Percentiles rank a stretch among this genome's conserved stretches.
These are phyloP conservation scores for Lepus oiostolus DNA, from an alignment of 2,797 vertebrate species.

Conservation along the genomic window DNA sequence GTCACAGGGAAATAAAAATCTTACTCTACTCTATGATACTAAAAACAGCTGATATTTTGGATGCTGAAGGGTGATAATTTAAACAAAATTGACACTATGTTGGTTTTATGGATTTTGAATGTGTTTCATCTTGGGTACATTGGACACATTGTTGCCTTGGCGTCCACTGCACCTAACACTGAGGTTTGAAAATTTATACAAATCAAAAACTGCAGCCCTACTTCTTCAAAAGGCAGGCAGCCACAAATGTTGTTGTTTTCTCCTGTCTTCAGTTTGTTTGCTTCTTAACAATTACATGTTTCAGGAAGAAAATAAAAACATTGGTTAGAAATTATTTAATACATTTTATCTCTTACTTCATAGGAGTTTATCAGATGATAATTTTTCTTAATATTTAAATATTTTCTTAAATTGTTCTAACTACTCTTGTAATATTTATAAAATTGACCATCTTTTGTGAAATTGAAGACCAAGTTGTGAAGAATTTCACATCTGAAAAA, in stretches of 20 bases:
- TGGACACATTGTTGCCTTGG: conserved; percentile 74
- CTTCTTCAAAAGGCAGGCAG: not conserved
- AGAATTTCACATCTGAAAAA: not conserved
- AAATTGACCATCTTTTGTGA: not conserved
- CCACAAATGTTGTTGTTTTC: not conserved
- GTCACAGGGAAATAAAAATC: conserved; percentile 82
- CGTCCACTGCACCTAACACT: conserved; percentile 78
- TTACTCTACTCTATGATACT: conserved; percentile 79
- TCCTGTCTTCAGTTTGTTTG: not conserved
- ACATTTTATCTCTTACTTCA: not conserved
- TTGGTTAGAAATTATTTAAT: not conserved
- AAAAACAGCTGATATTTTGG: conserved; percentile 82
- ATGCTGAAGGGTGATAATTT: conserved; percentile 82
- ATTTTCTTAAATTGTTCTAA: conserved; percentile 51
- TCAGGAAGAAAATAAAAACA: not conserved
- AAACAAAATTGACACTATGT: conserved; percentile 83
- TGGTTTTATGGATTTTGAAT: conserved; percentile 86
- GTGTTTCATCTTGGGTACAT: conserved; percentile 70
- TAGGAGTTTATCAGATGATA: not conserved
- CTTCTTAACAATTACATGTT: not conserved
- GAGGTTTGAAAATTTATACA: conserved; percentile 66
- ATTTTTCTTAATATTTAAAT: not conserved
- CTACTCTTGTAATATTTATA: not conserved
- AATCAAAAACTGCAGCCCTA: conserved; percentile 48
- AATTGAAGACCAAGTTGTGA: not conserved